Conservation (phyloP, 2,113 vertebrate species). For the Platichthys flesus region DNA sequence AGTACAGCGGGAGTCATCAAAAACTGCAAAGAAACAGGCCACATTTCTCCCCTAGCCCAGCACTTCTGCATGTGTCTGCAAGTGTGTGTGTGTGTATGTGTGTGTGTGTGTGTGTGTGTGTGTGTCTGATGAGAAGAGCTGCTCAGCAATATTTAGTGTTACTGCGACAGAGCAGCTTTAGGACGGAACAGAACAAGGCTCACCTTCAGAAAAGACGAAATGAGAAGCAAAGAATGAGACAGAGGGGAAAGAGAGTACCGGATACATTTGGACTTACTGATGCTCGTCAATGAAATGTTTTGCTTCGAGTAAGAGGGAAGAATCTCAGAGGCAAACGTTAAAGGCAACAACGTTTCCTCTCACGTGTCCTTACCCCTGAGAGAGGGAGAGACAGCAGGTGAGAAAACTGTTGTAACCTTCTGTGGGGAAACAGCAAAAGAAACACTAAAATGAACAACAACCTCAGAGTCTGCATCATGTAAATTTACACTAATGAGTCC, state of each 20-base stretch:
- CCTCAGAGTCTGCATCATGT: neutral
- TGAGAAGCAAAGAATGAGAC: slow-evolving; percentile 40
- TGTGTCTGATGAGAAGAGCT: slow-evolving; percentile 73
- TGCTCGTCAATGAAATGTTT: slow-evolving; percentile 39
- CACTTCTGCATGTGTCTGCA: slow-evolving; percentile 73
- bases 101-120: slow-evolving; percentile 35
- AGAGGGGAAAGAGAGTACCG: neutral
- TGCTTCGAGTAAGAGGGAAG: neutral
- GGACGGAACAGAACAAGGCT: slow-evolving; percentile 72
- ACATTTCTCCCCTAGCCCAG: slow-evolving; percentile 82
- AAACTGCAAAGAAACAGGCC: slow-evolving; percentile 80
- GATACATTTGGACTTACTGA: slow-evolving; percentile 44
- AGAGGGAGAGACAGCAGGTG: neutral
- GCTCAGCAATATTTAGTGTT: slow-evolving; percentile 81
- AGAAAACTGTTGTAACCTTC: neutral
- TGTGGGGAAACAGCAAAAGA: neutral
- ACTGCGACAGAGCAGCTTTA: slow-evolving; percentile 76
- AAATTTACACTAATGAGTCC: neutral
- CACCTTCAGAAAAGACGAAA: slow-evolving; percentile 70
- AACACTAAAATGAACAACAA: neutral
- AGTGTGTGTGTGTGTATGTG: slow-evolving; percentile 40
- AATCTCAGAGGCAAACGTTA: neutral
- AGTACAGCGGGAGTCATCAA: slow-evolving; percentile 81
- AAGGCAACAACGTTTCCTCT: slow-evolving; percentile 1
- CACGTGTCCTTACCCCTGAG: neutral